Percentiles rank a stretch among this genome's conserved stretches.
phyloP scores from a whole-genome alignment of 2,888 invertebrate genomes.

The Germaria angustata region DNA sequence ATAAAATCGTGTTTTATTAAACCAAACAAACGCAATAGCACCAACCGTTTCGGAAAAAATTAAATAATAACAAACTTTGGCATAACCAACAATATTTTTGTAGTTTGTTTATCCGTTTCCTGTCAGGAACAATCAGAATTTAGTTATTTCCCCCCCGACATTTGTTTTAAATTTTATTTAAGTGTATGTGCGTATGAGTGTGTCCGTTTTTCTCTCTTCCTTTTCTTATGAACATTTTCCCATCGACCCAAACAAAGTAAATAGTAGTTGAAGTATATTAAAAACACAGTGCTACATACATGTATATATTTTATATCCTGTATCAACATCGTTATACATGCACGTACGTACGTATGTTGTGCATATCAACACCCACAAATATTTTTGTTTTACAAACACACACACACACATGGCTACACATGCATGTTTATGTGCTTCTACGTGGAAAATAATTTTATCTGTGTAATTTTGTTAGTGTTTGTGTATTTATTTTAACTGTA shows the following conservation, averaged over 20 bases:
- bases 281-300: conserved; percentile 14
- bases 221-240: not conserved
- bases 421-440: conserved; percentile 2
- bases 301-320: conserved; percentile 31
- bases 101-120: conserved; percentile 68
- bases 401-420: not conserved
- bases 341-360: not conserved
- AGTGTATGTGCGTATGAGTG: conserved; percentile 6
- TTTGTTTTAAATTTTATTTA: conserved; percentile 18
- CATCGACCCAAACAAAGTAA: not conserved
- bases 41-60: not conserved
- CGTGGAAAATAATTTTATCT: conserved; percentile 22
- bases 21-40: conserved; percentile 17
- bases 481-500: conserved; percentile 17
- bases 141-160: conserved; percentile 33
- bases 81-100: conserved; percentile 62
- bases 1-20: conserved; percentile 39
- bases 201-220: not conserved
- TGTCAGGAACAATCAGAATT: conserved; percentile 69
- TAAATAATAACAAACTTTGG: conserved; percentile 61
- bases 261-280: not conserved
- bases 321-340: conserved; percentile 11
- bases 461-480: not conserved
- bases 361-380: not conserved
- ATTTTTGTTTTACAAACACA: conserved; percentile 7